These are phyloP conservation scores for Myotis brandtii DNA, from an alignment of 2,113 vertebrate genomes.

Conservation along the genomic window DNA sequence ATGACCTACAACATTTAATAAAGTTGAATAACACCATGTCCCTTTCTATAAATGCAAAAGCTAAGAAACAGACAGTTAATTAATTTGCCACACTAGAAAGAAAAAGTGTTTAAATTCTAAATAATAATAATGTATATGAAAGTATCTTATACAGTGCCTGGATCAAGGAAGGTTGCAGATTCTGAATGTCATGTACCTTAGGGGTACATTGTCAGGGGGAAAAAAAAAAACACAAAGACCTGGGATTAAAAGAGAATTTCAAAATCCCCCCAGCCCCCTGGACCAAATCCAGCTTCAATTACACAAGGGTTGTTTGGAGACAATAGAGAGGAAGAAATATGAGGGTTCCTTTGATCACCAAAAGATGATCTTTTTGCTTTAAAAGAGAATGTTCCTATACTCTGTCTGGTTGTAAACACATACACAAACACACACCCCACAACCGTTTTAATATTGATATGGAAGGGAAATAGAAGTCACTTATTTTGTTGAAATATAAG, in stretches of 20 bases:
- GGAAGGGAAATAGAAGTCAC: conserved; percentile 64
- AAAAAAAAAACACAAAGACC: neutral
- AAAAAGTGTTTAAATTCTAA: neutral
- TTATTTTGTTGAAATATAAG: conserved; percentile 63
- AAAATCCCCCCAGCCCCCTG: conserved; percentile 30
- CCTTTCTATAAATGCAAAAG: conserved; percentile 48
- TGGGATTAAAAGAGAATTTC: conserved; percentile 51
- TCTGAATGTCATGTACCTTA: neutral
- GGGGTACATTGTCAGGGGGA: neutral
- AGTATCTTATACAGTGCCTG: neutral
- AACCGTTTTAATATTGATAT: conserved; percentile 46
- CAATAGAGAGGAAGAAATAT: conserved; percentile 64
- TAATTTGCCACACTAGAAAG: neutral
- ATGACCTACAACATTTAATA: conserved; percentile 17
- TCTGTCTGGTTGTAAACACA: conserved; percentile 25
- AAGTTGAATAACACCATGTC: conserved; percentile 9
- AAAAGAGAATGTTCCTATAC: conserved; percentile 23
- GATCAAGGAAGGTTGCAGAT: neutral
- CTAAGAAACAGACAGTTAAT: conserved; percentile 33
- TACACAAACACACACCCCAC: neutral
- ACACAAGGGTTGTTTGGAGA: neutral
- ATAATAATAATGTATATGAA: conserved; percentile 16
- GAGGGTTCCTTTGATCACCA: conserved; percentile 49
- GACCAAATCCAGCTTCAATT: conserved; percentile 59
- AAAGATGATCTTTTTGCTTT: conserved; percentile 40